Conservation (phyloP, 2,113 vertebrate species). For the Martes martes region DNA sequence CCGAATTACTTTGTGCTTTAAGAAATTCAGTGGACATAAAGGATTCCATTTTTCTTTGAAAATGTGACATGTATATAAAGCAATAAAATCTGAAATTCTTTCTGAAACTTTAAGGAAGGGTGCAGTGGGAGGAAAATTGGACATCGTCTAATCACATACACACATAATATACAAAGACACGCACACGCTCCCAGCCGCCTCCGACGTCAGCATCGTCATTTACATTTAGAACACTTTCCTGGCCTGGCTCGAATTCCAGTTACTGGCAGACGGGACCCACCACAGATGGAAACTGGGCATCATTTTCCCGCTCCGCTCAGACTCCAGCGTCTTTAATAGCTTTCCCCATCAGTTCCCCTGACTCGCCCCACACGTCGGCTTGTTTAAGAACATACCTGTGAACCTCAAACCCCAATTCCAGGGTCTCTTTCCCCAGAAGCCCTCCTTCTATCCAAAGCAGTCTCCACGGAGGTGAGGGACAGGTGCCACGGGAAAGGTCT, state of each 20-base stretch:
- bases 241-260: background rate
- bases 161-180: background rate
- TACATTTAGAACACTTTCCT: conserved; percentile 1
- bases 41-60: conserved; percentile 55
- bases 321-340: background rate
- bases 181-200: background rate
- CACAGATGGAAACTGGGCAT: background rate
- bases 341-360: background rate
- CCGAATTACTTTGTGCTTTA: background rate
- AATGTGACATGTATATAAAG: conserved; percentile 29
- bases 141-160: background rate
- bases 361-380: background rate
- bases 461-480: background rate
- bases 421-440: background rate
- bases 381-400: background rate
- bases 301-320: background rate
- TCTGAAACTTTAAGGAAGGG: conserved; percentile 34
- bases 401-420: background rate
- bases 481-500: fast-evolving
- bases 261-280: background rate
- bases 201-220: background rate
- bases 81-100: conserved; percentile 45
- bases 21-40: conserved; percentile 52
- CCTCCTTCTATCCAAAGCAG: background rate
- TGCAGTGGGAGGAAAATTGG: background rate